Percentiles rank a stretch among this genome's conserved stretches.
These are phyloP conservation scores for Rhynchonycteris naso DNA, from an alignment of 2,797 vertebrate species.

Conservation along the genomic window DNA sequence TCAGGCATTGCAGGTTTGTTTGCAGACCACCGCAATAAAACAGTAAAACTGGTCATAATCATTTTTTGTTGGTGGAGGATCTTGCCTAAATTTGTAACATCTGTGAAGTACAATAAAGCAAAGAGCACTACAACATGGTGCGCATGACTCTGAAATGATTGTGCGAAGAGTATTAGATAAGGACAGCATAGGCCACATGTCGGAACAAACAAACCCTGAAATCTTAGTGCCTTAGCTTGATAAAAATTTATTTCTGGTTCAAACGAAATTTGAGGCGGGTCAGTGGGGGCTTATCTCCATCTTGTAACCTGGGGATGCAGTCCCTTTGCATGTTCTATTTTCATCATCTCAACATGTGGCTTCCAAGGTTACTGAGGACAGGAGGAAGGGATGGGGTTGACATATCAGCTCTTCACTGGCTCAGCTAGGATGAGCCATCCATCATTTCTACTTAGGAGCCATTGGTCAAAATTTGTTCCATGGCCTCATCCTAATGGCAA, in stretches of 20 bases:
- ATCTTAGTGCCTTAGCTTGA: not conserved
- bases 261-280: not conserved
- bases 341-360: not conserved
- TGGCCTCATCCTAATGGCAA: not conserved
- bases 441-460: not conserved
- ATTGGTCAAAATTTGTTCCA: not conserved
- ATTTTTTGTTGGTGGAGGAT: not conserved
- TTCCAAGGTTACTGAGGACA: not conserved
- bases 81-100: not conserved
- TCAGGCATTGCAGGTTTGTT: not conserved
- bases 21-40: not conserved
- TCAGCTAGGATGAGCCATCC: not conserved
- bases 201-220: not conserved
- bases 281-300: not conserved
- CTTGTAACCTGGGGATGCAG: not conserved
- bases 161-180: not conserved
- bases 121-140: not conserved
- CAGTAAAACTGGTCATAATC: not conserved
- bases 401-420: not conserved
- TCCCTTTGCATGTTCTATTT: not conserved
- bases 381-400: rapidly evolving
- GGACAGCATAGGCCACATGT: not conserved
- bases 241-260: not conserved
- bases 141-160: not conserved
- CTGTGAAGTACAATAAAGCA: not conserved